Conservation (phyloP, 2,797 vertebrate species). For the Tinamus major region DNA sequence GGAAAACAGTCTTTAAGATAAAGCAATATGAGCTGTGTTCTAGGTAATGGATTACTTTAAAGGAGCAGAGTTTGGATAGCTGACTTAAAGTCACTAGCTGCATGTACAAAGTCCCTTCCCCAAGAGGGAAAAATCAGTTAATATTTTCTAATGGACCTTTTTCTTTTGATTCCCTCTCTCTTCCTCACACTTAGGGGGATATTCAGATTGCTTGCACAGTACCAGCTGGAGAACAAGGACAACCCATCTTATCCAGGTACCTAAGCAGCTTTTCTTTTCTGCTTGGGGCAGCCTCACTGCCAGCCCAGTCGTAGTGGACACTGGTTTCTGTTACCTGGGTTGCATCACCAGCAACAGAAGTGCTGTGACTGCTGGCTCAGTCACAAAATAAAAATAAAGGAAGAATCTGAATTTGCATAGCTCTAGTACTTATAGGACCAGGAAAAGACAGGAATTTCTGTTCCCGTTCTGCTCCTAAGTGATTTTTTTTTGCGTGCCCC, state of each 20-base stretch:
- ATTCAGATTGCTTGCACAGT: constrained; percentile 91
- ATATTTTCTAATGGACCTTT: neutral
- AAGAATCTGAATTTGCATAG: neutral
- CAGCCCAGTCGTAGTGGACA: neutral
- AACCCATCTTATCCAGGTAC: constrained; percentile 90
- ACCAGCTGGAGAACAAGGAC: constrained; percentile 94
- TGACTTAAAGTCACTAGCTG: neutral
- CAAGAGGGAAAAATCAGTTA: neutral
- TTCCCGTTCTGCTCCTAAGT: neutral
- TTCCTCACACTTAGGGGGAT: constrained; percentile 86
- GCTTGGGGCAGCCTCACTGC: neutral
- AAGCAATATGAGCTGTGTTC: neutral
- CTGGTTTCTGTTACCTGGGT: neutral
- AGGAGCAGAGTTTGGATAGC: neutral
- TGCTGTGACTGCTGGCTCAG: neutral
- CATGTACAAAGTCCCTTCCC: neutral
- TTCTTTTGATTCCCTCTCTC: neutral
- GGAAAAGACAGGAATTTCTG: neutral
- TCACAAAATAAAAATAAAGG: neutral
- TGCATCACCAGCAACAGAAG: neutral
- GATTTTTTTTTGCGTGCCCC: neutral
- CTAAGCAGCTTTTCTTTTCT: constrained; percentile 3
- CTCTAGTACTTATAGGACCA: neutral
- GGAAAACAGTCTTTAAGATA: neutral
- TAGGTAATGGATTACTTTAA: neutral